A percentile compares a stretch with the other conserved stretches of the same genome.
These are phyloP conservation scores for Teleogryllus oceanicus DNA, from an alignment of 2,888 invertebrate genomes.

Conservation along the genomic window DNA sequence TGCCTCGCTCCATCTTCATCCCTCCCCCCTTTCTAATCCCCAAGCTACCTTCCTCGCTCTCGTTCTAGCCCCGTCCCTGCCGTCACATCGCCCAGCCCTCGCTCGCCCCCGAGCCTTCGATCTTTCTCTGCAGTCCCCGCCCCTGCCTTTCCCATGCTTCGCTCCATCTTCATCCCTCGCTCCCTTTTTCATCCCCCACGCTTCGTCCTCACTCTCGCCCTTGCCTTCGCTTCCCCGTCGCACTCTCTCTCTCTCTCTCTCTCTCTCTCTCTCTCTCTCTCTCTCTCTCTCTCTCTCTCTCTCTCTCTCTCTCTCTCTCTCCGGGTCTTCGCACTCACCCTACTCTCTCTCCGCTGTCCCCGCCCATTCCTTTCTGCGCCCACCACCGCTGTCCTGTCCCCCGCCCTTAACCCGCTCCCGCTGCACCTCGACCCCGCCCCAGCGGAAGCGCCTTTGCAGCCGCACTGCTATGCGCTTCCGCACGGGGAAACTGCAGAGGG, in stretches of 20 bases:
- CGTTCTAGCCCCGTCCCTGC: conserved; percentile 18
- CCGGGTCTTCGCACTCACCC: neutral
- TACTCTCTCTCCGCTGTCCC: neutral
- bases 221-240: neutral
- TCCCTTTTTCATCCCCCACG: no score
- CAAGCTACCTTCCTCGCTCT: no score
- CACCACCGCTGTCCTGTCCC: neutral
- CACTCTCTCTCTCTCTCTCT: neutral
- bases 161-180: neutral
- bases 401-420: neutral
- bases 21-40: no score
- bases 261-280: neutral
- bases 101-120: neutral
- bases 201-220: neutral
- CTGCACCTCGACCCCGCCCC: no score
- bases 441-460: no score
- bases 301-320: neutral
- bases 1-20: no score
- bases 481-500: no score
- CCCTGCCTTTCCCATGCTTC: neutral
- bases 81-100: neutral
- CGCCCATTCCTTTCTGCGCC: conserved; percentile 2
- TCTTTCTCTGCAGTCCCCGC: conserved; percentile 12
- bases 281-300: conserved; percentile 4
- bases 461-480: no score